Evolutionary conservation across 2,113 vertebrate genomes (phyloP).

Genomic region (Megalops atlanticus): DNA sequence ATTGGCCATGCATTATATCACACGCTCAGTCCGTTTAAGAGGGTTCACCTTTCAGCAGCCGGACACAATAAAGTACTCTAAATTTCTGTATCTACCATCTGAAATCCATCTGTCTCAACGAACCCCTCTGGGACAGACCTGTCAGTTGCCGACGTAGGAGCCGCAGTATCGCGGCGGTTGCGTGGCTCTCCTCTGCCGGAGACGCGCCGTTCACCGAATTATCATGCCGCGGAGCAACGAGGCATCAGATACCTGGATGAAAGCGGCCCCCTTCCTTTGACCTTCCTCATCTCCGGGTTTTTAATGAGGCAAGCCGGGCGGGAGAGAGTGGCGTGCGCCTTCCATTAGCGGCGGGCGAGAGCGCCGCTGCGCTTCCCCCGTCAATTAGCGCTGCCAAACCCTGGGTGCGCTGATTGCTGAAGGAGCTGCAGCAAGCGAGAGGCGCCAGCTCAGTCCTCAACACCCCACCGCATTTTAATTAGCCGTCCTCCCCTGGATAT

Average conservation of each 20-base stretch:
- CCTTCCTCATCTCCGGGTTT: conserved; percentile 79
- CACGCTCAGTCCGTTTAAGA: neutral
- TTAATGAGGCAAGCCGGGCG: conserved; percentile 82
- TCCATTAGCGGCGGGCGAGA: conserved; percentile 68
- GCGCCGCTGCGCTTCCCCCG: conserved; percentile 66
- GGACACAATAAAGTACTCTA: neutral
- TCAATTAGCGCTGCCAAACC: conserved; percentile 79
- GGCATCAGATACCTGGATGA: conserved; percentile 78
- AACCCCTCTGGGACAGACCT: neutral
- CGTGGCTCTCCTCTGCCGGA: conserved; percentile 67
- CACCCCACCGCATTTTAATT: conserved; percentile 84
- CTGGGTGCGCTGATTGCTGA: conserved; percentile 73
- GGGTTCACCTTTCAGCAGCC: neutral
- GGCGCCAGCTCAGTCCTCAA: conserved; percentile 66
- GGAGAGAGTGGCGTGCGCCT: conserved; percentile 63
- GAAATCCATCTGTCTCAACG: neutral
- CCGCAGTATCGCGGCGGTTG: neutral
- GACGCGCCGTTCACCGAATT: conserved; percentile 77
- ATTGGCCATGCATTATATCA: neutral
- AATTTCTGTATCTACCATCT: neutral
- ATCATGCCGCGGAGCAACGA: conserved; percentile 70
- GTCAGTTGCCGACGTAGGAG: neutral
- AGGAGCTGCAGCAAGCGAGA: conserved; percentile 64
- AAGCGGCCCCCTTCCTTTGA: conserved; percentile 68
- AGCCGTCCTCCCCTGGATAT: conserved; percentile 71